A percentile compares a stretch with the other conserved stretches of the same genome.
phyloP scores from a whole-genome alignment of 2,888 invertebrate species.

The Chorisops tibialis region DNA sequence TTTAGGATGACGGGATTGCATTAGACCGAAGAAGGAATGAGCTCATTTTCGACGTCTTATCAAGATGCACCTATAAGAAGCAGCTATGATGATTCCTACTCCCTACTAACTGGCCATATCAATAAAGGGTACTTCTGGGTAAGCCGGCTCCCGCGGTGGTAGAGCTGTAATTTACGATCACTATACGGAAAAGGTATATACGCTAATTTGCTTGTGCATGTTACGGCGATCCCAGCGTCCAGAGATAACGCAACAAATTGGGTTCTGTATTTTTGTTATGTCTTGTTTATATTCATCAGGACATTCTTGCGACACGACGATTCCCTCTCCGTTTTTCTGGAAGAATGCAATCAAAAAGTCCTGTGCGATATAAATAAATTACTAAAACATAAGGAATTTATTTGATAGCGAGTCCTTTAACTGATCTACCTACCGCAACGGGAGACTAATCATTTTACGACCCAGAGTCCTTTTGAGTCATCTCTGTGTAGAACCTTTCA shows the following conservation, averaged over 20 bases:
- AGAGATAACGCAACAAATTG: constrained; percentile 30
- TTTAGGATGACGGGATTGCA: constrained; percentile 9
- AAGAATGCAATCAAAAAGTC: background rate
- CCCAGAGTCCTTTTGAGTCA: constrained; percentile 16
- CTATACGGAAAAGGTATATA: constrained; percentile 11
- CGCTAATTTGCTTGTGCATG: constrained; percentile 30
- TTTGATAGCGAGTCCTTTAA: background rate
- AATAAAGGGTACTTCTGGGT: constrained; percentile 23
- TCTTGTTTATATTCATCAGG: constrained; percentile 30
- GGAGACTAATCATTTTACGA: constrained; percentile 27
- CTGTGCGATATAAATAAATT: background rate
- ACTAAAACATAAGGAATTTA: background rate
- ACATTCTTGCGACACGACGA: constrained; percentile 23
- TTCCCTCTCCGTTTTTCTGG: background rate
- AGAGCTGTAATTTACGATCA: constrained; percentile 23
- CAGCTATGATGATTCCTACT: constrained; percentile 14
- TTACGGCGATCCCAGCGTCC: constrained; percentile 8
- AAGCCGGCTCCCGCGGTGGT: constrained; percentile 28
- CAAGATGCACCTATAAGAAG: constrained; percentile 19
- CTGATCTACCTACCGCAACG: constrained; percentile 29
- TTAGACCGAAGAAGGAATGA: constrained; percentile 16
- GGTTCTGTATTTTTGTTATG: constrained; percentile 13
- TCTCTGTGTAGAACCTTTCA: background rate
- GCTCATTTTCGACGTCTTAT: constrained; percentile 24
- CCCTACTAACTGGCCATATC: constrained; percentile 9